Evolutionary conservation across 2,113 vertebrate species (phyloP).

Genomic region (Plectropomus leopardus): DNA sequence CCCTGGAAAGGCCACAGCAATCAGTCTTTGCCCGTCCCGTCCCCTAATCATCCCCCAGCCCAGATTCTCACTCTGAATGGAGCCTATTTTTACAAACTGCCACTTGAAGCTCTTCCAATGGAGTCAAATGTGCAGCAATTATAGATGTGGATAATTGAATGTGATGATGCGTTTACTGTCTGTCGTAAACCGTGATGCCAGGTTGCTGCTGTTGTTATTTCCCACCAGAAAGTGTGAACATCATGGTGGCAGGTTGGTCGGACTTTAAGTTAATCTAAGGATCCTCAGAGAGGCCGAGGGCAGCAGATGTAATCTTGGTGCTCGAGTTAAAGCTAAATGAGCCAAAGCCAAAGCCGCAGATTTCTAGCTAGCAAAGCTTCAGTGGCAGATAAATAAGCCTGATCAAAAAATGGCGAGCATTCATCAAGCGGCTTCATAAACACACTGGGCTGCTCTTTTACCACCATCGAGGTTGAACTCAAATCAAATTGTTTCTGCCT

Average conservation of each 20-base stretch:
- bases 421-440: conserved; percentile 31
- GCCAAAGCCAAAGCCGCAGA: conserved; percentile 33
- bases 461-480: conserved; percentile 16
- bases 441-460: conserved; percentile 9
- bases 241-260: conserved; percentile 10
- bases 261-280: conserved; percentile 1
- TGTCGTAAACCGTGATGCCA: not conserved
- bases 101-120: conserved; percentile 52
- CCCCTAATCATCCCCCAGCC: conserved; percentile 73
- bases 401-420: conserved; percentile 39
- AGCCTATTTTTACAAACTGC: conserved; percentile 62
- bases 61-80: conserved; percentile 68
- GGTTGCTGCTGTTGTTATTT: not conserved
- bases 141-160: conserved; percentile 60
- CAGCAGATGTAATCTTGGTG: conserved; percentile 27
- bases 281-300: conserved; percentile 7
- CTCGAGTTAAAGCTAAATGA: conserved; percentile 35
- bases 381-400: conserved; percentile 45
- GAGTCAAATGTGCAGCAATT: conserved; percentile 64
- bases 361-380: conserved; percentile 15
- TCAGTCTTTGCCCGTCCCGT: conserved; percentile 74
- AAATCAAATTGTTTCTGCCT: conserved; percentile 26
- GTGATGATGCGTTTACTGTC: conserved; percentile 33
- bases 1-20: conserved; percentile 78
- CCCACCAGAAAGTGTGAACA: not conserved